Evolutionary conservation across 2,888 invertebrate genomes (phyloP).

Genomic region (Melieria crassipennis): DNA sequence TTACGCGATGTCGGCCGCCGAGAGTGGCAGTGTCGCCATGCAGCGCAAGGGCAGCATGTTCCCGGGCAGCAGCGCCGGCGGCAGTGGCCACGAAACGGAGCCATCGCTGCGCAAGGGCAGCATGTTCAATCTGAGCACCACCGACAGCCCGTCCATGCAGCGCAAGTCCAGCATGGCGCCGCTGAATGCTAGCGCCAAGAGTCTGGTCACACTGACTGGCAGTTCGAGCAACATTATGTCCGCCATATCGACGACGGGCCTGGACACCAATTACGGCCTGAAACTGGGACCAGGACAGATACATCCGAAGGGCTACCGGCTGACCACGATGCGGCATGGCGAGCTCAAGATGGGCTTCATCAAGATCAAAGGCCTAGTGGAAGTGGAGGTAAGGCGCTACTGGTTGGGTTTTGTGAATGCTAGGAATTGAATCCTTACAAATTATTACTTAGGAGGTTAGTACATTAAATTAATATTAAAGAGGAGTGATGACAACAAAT

Average conservation of each 20-base stretch:
- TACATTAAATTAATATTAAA: too few species aligned
- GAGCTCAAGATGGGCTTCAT: slow-evolving; percentile 88
- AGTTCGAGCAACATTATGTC: slow-evolving; percentile 50
- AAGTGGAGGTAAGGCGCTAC: slow-evolving; percentile 75
- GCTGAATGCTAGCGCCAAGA: slow-evolving; percentile 40
- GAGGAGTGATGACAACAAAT: too few species aligned
- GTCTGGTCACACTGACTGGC: slow-evolving; percentile 44
- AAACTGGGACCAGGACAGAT: slow-evolving; percentile 83
- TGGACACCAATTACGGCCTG: slow-evolving; percentile 71
- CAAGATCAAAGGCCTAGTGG: slow-evolving; percentile 90
- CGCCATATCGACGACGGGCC: slow-evolving; percentile 46
- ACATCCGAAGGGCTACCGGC: slow-evolving; percentile 78
- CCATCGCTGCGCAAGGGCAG: slow-evolving; percentile 51
- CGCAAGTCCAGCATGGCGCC: slow-evolving; percentile 55
- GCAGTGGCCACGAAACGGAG: slow-evolving; percentile 22
- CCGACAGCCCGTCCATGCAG: slow-evolving; percentile 45
- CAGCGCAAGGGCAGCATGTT: slow-evolving; percentile 47
- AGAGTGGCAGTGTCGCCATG: slow-evolving; percentile 30
- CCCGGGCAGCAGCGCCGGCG: slow-evolving; percentile 13
- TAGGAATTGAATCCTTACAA: too few species aligned
- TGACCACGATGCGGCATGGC: slow-evolving; percentile 76
- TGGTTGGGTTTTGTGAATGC: too few species aligned
- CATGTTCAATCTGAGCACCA: slow-evolving; percentile 46
- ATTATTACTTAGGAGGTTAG: too few species aligned
- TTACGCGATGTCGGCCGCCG: slow-evolving; percentile 45